Conservation (phyloP, 2,113 vertebrate genomes). For the Rhabdornis inornatus region DNA sequence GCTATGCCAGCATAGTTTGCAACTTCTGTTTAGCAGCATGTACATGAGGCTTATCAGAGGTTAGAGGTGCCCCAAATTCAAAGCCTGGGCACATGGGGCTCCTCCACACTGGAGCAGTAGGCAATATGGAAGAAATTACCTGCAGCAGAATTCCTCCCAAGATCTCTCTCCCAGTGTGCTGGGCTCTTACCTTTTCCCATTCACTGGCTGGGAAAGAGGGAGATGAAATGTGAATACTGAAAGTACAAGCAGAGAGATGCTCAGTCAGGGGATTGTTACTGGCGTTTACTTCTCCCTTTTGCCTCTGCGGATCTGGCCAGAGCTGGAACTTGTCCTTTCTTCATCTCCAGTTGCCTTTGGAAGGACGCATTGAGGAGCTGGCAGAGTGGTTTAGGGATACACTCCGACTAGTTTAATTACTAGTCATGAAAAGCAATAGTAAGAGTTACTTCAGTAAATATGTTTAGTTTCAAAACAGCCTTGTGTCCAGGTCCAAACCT, state of each 20-base stretch:
- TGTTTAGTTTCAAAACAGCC: neutral
- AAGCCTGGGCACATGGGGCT: rapidly evolving
- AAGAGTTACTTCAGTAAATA: neutral
- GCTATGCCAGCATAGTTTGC: neutral
- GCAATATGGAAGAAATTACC: neutral
- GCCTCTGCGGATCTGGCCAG: neutral
- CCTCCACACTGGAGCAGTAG: neutral
- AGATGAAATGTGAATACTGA: neutral
- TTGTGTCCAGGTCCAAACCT: neutral
- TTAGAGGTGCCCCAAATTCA: neutral
- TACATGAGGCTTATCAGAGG: neutral
- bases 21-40: neutral
- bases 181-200: neutral
- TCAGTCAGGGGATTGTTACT: neutral
- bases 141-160: neutral
- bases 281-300: neutral
- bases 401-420: neutral
- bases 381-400: neutral
- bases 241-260: neutral
- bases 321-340: neutral
- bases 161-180: neutral
- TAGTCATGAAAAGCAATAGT: neutral
- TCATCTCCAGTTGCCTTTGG: neutral
- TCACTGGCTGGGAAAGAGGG: neutral
- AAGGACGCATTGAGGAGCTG: neutral